Conservation (phyloP, 2,888 invertebrate genomes). For the Drosophila antonietae region DNA sequence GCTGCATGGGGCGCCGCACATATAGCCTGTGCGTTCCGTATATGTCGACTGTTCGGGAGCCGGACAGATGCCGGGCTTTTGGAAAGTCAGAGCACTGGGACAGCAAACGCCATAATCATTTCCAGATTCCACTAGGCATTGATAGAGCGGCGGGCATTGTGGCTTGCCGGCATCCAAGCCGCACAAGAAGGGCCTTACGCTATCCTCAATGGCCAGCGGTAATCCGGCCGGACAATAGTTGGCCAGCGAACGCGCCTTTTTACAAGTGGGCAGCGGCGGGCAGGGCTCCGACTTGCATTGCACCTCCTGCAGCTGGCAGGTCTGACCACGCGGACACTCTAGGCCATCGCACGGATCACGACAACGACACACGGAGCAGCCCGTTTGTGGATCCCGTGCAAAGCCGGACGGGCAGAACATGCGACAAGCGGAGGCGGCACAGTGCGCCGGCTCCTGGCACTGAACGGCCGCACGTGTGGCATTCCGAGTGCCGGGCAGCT, state of each 20-base stretch:
- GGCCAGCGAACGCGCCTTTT: slow-evolving; percentile 90
- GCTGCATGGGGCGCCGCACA: slow-evolving; percentile 89
- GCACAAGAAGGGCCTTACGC: slow-evolving; percentile 92
- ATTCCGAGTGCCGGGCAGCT: slow-evolving; percentile 90
- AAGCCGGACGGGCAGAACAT: slow-evolving; percentile 95
- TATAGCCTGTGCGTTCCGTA: slow-evolving; percentile 82
- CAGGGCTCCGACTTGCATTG: slow-evolving; percentile 92
- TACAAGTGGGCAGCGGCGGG: slow-evolving; percentile 93
- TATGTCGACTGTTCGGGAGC: slow-evolving; percentile 84
- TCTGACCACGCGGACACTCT: slow-evolving; percentile 90
- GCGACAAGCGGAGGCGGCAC: slow-evolving; percentile 92
- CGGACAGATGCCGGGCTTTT: slow-evolving; percentile 92
- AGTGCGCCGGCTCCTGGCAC: slow-evolving; percentile 87
- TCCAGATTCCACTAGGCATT: slow-evolving; percentile 91
- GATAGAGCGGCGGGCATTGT: slow-evolving; percentile 92
- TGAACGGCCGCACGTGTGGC: slow-evolving; percentile 70
- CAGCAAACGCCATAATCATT: slow-evolving; percentile 96
- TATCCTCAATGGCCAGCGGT: slow-evolving; percentile 89
- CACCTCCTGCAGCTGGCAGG: slow-evolving; percentile 92
- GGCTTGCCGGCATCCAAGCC: slow-evolving; percentile 93
- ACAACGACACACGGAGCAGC: slow-evolving; percentile 92
- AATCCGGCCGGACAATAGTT: slow-evolving; percentile 92
- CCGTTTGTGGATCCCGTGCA: slow-evolving; percentile 87
- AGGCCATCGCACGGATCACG: slow-evolving; percentile 92
- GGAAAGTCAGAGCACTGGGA: slow-evolving; percentile 90